Conservation (phyloP, 2,888 invertebrate genomes). For the Callyntrura guangdongensis region DNA sequence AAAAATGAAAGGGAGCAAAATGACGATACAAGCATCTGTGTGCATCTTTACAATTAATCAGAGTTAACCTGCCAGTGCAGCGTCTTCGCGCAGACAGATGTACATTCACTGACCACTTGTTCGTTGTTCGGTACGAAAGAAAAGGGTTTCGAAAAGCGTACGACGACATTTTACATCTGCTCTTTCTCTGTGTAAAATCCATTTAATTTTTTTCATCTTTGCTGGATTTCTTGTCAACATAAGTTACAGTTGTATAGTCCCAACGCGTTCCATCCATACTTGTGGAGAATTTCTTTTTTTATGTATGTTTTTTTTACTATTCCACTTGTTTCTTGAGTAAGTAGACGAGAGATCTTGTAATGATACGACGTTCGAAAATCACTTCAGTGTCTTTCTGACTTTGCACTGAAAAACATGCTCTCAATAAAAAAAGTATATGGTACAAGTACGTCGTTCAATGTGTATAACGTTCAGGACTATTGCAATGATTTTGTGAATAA, state of each 20-base stretch:
- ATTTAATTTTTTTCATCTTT: not conserved
- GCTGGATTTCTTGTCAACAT: constrained; percentile 30
- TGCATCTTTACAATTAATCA: constrained; percentile 40
- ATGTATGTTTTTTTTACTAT: not conserved
- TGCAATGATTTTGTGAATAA: constrained; percentile 12
- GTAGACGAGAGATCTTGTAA: not conserved
- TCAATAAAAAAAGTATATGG: constrained; percentile 23
- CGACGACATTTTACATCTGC: constrained; percentile 16
- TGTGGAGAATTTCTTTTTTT: constrained; percentile 17
- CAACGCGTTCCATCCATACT: not conserved
- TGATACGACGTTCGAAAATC: constrained; percentile 30
- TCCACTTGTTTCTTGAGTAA: not conserved
- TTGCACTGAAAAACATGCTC: constrained; percentile 20
- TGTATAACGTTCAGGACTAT: too few species aligned
- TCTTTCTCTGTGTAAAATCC: not conserved
- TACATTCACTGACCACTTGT: constrained; percentile 41
- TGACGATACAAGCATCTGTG: not conserved
- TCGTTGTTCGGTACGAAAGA: not conserved
- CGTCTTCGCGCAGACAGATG: not conserved
- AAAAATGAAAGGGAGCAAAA: not conserved
- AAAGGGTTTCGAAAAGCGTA: constrained; percentile 10
- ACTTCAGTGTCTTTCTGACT: constrained; percentile 33
- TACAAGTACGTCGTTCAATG: not conserved
- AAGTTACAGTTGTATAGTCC: not conserved
- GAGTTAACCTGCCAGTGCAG: constrained; percentile 7